A percentile compares a stretch with the other conserved stretches of the same genome.
Conservation (phyloP, 23 tunicate genomes). For the Clavelina lepadiformis region DNA sequence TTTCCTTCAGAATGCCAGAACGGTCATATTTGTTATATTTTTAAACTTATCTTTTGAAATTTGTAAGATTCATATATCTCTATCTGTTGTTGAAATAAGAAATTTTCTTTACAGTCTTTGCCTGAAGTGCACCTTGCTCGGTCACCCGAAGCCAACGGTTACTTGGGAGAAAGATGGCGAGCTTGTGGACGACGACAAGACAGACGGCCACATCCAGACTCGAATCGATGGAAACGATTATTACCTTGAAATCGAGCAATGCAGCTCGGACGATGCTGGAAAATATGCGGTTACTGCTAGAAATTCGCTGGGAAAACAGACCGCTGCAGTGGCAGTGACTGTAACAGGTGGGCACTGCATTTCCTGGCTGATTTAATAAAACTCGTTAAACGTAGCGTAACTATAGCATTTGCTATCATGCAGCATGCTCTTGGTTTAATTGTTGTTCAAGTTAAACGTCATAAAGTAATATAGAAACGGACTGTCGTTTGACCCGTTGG, state of each 20-base stretch:
- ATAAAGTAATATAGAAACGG: too few relatives aligned
- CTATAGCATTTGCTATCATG: too few relatives aligned
- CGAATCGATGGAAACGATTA: constrained; percentile 80
- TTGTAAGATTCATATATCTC: too few relatives aligned
- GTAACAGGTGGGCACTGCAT: constrained; percentile 42
- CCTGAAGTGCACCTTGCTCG: constrained; percentile 87
- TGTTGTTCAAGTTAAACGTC: too few relatives aligned
- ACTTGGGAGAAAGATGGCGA: constrained; percentile 93
- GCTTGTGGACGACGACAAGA: constrained; percentile 67
- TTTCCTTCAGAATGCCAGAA: too few relatives aligned
- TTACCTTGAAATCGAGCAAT: constrained; percentile 63
- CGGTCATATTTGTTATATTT: too few relatives aligned
- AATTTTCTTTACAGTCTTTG: constrained; percentile 34
- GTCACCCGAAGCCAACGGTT: constrained; percentile 91
- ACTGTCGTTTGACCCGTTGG: too few relatives aligned
- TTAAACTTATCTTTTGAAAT: too few relatives aligned
- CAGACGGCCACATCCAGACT: constrained; percentile 61
- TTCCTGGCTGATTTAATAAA: too few relatives aligned
- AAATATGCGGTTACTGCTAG: constrained; percentile 82
- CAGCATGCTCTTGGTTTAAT: too few relatives aligned
- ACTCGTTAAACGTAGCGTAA: too few relatives aligned
- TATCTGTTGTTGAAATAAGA: too few relatives aligned
- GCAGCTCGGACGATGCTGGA: constrained; percentile 55
- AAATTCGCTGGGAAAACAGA: constrained; percentile 90
- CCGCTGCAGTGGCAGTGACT: constrained; percentile 72